Conservation (phyloP, 2,888 invertebrate species). For the Nezara viridula region DNA sequence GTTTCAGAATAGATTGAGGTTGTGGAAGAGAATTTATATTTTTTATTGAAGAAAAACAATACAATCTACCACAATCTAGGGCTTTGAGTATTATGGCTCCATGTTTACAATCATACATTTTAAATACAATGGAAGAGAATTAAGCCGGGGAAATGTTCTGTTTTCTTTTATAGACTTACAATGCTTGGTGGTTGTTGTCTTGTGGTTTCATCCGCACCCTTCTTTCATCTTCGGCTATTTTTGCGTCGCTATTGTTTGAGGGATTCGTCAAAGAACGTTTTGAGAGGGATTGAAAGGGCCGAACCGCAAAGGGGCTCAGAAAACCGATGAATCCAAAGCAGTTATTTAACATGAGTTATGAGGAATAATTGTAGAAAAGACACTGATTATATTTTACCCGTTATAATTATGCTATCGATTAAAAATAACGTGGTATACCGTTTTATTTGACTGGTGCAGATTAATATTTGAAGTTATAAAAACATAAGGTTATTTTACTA, state of each 20-base stretch:
- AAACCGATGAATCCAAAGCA: not conserved
- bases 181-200: not conserved
- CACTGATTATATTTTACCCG: too few species aligned
- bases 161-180: not conserved
- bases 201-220: not conserved
- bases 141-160: not conserved
- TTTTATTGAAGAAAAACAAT: too few species aligned
- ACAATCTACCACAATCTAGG: too few species aligned
- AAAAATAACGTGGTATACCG: too few species aligned
- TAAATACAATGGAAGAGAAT: too few species aligned
- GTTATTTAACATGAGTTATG: too few species aligned
- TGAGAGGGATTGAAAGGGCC: not conserved
- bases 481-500: too few species aligned
- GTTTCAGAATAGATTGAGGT: not conserved
- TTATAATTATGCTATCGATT: too few species aligned
- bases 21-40: not conserved
- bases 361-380: not conserved
- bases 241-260: not conserved
- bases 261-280: not conserved
- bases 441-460: too few species aligned
- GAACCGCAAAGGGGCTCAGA: not conserved
- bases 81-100: too few species aligned
- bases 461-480: too few species aligned
- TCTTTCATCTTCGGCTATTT: not conserved
- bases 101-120: too few species aligned